Percentiles rank a stretch among this genome's conserved stretches.
Conservation (phyloP, 2,113 vertebrate species). For the Brienomyrus brachyistius region DNA sequence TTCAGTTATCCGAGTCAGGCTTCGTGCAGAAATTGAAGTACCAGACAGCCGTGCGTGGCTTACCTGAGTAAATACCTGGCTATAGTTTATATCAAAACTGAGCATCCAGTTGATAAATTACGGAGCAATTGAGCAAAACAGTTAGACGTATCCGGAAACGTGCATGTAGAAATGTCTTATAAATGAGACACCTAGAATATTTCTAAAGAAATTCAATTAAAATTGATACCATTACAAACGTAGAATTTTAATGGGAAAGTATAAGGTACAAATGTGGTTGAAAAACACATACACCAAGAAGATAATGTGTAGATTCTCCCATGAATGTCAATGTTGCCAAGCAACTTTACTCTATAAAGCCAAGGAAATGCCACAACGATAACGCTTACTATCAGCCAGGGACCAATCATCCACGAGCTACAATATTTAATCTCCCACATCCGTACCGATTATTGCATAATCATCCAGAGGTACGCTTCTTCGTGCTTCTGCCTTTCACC, state of each 20-base stretch:
- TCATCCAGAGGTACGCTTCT: background rate
- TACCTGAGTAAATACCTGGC: background rate
- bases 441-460: conserved; percentile 18
- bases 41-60: background rate
- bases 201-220: background rate
- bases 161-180: background rate
- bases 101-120: background rate
- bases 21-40: background rate
- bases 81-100: background rate
- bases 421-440: background rate
- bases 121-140: background rate
- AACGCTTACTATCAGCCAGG: background rate
- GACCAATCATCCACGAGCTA: background rate
- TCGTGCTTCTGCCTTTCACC: background rate
- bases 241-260: background rate
- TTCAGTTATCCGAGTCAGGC: background rate
- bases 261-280: background rate
- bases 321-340: conserved; percentile 7
- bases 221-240: background rate
- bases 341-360: too few relatives aligned
- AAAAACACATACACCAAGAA: background rate
- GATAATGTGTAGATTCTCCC: background rate
- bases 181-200: background rate
- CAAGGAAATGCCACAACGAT: background rate
- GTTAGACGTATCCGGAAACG: background rate